phyloP scores from a whole-genome alignment of 2,888 invertebrate species.

The Chironomus tentans region DNA sequence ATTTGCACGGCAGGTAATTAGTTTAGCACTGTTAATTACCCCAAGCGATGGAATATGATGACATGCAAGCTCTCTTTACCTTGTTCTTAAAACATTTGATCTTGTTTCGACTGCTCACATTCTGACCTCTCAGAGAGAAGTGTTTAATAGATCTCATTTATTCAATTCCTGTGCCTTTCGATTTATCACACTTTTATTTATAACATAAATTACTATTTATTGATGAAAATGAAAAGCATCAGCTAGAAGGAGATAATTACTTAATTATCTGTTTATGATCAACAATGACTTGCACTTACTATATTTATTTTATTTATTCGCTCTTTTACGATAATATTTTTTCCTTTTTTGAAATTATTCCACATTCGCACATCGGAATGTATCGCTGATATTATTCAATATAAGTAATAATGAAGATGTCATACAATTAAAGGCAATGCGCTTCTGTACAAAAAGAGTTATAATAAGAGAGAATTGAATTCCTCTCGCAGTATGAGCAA shows the following conservation, averaged over 20 bases:
- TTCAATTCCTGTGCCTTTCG: too few species aligned
- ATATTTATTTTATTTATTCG: not conserved
- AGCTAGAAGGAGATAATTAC: conserved; percentile 10
- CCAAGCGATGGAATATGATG: not conserved
- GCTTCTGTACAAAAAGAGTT: not conserved
- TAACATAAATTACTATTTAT: not conserved
- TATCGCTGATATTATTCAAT: not conserved
- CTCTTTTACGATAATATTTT: not conserved
- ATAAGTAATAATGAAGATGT: conserved; percentile 12
- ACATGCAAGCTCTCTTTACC: not conserved
- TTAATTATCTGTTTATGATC: conserved; percentile 22
- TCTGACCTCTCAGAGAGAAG: too few species aligned
- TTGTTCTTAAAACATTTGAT: not conserved
- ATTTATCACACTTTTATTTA: not conserved
- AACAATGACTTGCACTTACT: conserved; percentile 6
- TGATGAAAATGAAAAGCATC: not conserved
- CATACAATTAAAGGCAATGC: conserved; percentile 5
- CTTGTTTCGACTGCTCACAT: too few species aligned
- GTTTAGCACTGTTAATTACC: conserved; percentile 22
- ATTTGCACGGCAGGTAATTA: conserved; percentile 24
- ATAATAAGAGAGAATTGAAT: not conserved
- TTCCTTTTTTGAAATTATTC: not conserved
- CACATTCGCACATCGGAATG: not conserved
- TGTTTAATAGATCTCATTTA: too few species aligned
- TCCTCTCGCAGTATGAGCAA: conserved; percentile 13